These are phyloP conservation scores for Furcula furcula DNA, from an alignment of 2,888 invertebrate species.

Conservation along the genomic window DNA sequence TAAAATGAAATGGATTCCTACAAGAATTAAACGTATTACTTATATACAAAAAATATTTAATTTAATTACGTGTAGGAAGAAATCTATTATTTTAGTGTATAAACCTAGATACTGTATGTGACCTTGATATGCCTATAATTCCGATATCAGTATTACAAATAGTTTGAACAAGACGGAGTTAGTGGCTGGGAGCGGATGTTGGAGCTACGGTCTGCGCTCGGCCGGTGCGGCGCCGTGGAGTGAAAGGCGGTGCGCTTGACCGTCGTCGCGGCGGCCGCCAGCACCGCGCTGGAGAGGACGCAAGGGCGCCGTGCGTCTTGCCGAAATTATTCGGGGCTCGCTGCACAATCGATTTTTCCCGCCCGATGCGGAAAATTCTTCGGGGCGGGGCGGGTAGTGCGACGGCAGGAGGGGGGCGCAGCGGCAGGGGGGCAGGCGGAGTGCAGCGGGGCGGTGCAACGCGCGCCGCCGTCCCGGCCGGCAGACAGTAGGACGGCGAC, in stretches of 20 bases:
- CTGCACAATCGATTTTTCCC: slow-evolving; percentile 82
- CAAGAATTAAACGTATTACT: no score
- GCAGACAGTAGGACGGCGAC: slow-evolving; percentile 82
- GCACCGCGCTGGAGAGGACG: slow-evolving; percentile 51
- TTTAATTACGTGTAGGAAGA: no score
- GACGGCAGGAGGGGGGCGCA: slow-evolving; percentile 55
- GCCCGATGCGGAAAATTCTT: slow-evolving; percentile 81
- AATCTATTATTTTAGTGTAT: no score
- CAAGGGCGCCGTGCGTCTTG: slow-evolving; percentile 82
- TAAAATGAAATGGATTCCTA: no score
- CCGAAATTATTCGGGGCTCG: slow-evolving; percentile 81
- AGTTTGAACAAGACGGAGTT: not conserved
- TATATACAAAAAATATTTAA: no score
- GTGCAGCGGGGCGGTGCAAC: slow-evolving; percentile 81
- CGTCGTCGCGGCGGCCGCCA: slow-evolving; percentile 43
- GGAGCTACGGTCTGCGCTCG: slow-evolving; percentile 14
- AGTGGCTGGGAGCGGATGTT: slow-evolving; percentile 3
- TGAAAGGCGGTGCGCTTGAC: slow-evolving; percentile 66
- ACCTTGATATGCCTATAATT: not conserved
- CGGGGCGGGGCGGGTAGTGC: slow-evolving; percentile 75
- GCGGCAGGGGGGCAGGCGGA: slow-evolving; percentile 72
- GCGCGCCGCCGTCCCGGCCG: slow-evolving; percentile 75
- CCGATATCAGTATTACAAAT: not conserved
- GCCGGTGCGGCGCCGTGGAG: slow-evolving; percentile 25
- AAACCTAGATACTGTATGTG: no score